Conservation (phyloP, 2,888 invertebrate species). For the Anticlea derivata region DNA sequence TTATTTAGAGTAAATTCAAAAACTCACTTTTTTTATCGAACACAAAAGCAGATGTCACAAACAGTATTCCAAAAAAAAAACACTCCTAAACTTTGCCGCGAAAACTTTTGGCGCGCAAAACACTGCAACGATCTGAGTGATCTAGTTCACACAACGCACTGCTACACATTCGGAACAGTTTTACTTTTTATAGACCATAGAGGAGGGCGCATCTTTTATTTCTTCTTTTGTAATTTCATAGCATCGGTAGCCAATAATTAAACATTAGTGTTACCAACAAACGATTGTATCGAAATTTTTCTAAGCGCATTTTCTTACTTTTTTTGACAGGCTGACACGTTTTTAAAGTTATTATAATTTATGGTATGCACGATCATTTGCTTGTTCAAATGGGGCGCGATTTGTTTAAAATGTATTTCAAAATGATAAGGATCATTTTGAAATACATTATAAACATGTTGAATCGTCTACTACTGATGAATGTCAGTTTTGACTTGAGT, state of each 20-base stretch:
- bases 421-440: too few relatives aligned
- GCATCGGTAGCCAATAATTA: constrained; percentile 24
- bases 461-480: too few relatives aligned
- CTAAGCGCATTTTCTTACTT: too few relatives aligned
- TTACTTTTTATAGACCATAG: constrained; percentile 63
- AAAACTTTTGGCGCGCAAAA: constrained; percentile 47
- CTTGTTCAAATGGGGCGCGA: too few relatives aligned
- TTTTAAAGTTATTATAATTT: neutral
- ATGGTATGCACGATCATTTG: constrained; percentile 5
- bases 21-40: constrained; percentile 13
- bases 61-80: constrained; percentile 5
- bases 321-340: constrained; percentile 14
- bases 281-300: neutral
- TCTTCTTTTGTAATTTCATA: constrained; percentile 46
- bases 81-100: constrained; percentile 30
- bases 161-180: constrained; percentile 58
- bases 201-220: constrained; percentile 53
- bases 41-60: constrained; percentile 9
- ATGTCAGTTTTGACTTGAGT: too few relatives aligned
- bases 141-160: constrained; percentile 59
- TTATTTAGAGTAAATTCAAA: too few relatives aligned
- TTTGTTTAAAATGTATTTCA: too few relatives aligned
- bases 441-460: too few relatives aligned
- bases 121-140: constrained; percentile 47
- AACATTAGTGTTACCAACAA: constrained; percentile 16